These are phyloP conservation scores for Siniperca obscura DNA, from an alignment of 2,797 vertebrate species.

Conservation along the genomic window DNA sequence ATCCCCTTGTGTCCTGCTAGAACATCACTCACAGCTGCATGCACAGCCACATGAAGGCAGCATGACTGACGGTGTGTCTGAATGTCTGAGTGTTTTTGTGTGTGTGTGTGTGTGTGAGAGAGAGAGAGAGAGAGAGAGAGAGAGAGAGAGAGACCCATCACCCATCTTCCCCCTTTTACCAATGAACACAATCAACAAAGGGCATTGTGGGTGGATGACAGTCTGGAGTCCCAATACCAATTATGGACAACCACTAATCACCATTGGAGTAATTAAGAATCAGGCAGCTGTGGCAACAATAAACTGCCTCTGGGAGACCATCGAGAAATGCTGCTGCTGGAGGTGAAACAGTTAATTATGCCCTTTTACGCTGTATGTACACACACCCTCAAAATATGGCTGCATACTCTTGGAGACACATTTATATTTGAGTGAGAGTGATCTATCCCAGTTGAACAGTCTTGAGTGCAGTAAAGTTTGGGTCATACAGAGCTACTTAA, in stretches of 20 bases:
- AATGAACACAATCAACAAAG: slow-evolving; percentile 54
- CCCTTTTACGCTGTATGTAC: background rate
- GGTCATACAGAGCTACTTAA: background rate
- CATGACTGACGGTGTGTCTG: slow-evolving; percentile 17
- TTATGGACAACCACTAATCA: slow-evolving; percentile 66
- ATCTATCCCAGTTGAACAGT: background rate
- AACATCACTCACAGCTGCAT: slow-evolving; percentile 76
- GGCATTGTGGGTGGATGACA: slow-evolving; percentile 52
- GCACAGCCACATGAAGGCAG: slow-evolving; percentile 53
- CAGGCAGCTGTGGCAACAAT: slow-evolving; percentile 59
- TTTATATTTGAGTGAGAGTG: background rate
- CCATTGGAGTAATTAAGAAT: slow-evolving; percentile 65
- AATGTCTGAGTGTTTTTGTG: background rate
- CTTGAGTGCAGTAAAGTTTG: background rate
- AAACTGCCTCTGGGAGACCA: slow-evolving; percentile 28
- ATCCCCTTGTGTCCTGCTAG: slow-evolving; percentile 64
- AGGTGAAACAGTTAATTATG: slow-evolving; percentile 52
- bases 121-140: slow-evolving; percentile 18
- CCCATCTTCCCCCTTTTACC: slow-evolving; percentile 22
- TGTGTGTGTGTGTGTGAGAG: slow-evolving; percentile 11
- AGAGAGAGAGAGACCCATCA: slow-evolving; percentile 7
- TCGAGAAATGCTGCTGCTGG: slow-evolving; percentile 2
- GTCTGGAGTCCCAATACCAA: slow-evolving; percentile 35
- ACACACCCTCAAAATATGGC: background rate
- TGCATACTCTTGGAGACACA: background rate